Conservation (phyloP, 2,888 invertebrate species). For the Diachrysia chrysitis region DNA sequence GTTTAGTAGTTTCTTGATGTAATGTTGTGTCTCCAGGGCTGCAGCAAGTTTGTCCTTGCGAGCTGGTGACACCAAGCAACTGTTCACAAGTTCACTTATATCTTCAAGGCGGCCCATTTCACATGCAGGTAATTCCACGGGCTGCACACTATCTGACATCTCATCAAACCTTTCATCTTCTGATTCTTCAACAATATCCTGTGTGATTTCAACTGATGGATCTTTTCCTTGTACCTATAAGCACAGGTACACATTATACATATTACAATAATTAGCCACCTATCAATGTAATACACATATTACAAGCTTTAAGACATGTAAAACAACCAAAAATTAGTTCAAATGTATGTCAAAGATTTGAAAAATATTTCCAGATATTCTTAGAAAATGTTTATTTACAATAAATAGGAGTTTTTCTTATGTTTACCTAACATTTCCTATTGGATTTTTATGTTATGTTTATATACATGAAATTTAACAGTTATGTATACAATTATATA, state of each 20-base stretch:
- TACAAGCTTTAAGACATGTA: conserved; percentile 12
- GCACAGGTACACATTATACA: conserved; percentile 23
- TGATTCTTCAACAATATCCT: conserved; percentile 98
- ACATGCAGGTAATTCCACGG: conserved; percentile 98
- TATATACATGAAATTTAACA: not conserved
- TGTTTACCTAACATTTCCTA: conserved; percentile 18
- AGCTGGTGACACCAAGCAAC: conserved; percentile 96
- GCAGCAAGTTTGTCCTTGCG: conserved; percentile 98
- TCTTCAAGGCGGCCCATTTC: conserved; percentile 98
- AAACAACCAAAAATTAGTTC: not conserved
- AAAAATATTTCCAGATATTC: conserved; percentile 7
- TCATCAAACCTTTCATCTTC: conserved; percentile 99
- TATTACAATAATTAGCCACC: conserved; percentile 12
- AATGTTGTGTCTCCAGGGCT: conserved; percentile 97
- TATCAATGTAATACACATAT: conserved; percentile 19
- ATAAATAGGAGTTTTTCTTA: not conserved
- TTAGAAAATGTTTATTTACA: conserved; percentile 13
- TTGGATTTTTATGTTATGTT: conserved; percentile 21
- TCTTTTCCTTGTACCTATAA: conserved; percentile 98
- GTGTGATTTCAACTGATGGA: conserved; percentile 99
- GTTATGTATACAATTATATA: conserved; percentile 14
- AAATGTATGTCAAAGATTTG: conserved; percentile 15
- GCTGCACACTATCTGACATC: conserved; percentile 97
- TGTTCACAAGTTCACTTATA: conserved; percentile 97
- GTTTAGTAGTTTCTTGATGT: conserved; percentile 97